These are phyloP conservation scores for Ibidorhyncha struthersii DNA, from an alignment of 2,113 vertebrate species.

Conservation along the genomic window DNA sequence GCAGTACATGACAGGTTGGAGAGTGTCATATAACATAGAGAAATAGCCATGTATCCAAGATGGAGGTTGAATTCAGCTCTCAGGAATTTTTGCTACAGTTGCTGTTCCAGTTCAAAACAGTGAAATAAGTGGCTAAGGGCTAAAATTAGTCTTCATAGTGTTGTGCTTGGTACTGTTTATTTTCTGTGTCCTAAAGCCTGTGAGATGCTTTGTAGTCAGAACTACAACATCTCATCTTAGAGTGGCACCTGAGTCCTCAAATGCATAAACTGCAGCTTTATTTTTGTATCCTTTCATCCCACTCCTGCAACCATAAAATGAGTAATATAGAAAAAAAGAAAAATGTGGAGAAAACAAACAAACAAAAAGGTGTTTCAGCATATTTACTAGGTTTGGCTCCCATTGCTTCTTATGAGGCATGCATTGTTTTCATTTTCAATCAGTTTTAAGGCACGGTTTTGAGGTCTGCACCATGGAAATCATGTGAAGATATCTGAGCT, in stretches of 20 bases:
- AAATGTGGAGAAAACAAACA: not conserved
- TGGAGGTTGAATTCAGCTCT: not conserved
- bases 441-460: not conserved
- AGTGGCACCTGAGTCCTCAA: not conserved
- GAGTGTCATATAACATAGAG: not conserved
- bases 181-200: not conserved
- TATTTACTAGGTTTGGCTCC: not conserved
- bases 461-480: not conserved
- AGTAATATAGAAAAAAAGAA: not conserved
- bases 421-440: not conserved
- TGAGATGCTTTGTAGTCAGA: not conserved
- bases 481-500: not conserved
- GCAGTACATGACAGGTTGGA: constrained; percentile 13
- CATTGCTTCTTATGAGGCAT: not conserved
- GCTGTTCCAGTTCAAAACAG: not conserved
- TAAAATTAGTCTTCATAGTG: not conserved
- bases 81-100: not conserved
- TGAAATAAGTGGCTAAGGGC: not conserved
- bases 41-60: not conserved
- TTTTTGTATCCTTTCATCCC: not conserved
- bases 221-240: not conserved
- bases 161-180: not conserved
- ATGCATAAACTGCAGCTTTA: not conserved
- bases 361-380: not conserved
- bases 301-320: not conserved